Base-by-base conservation (phyloP, 2,797 vertebrate genomes). In the Spinus pinus region DNA sequence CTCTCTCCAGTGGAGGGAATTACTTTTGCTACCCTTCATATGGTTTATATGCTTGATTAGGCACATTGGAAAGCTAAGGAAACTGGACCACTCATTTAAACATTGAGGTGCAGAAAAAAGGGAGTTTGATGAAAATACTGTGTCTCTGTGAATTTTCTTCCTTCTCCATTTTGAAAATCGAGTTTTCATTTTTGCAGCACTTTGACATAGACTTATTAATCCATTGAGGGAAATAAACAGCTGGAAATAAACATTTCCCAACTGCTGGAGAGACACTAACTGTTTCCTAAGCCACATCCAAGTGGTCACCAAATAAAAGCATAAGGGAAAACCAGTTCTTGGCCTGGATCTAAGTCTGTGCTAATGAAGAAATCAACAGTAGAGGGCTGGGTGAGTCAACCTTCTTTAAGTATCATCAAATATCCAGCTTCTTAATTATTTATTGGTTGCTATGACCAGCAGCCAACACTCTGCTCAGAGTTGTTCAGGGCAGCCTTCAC, bases 121-220 rank as follows among this genome's bases (percentile, higher is more conserved):
- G 27, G 18, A 81, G 28, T 54, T 74, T 74, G 71, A 44, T 56
- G 57, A 93, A 93, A 94, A 69, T 20, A 61, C n/a, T 60, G 16
- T 67, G 19, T 71, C 72, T 54, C 56, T 74, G 30, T 64, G 46
- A 78, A 53, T 61, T 39, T 72, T 83, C 33, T 67, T 88, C 51
- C 41, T 93, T 84, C 44, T 23, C 51, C 57, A 46, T 81, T 78
- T 94, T 90, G 57, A 93, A 93, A 95, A 95, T 31, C 33, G 65
- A 94, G 27, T 86, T 91, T 90, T 90, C 56, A 81, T 94, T 87
- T 93, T 50, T 94, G 71, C 49, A 96, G 46, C 35, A 81, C 72
- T 96, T 95, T 92, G 77, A 96, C 95, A 96, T n/a, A 85, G 35
- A 19, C 73, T 93, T 96, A 93, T 95, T 89, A 95, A 92, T 95